Conservation (phyloP, 1,140 invertebrate genomes). For the Trachymyrmex cornetzi region DNA sequence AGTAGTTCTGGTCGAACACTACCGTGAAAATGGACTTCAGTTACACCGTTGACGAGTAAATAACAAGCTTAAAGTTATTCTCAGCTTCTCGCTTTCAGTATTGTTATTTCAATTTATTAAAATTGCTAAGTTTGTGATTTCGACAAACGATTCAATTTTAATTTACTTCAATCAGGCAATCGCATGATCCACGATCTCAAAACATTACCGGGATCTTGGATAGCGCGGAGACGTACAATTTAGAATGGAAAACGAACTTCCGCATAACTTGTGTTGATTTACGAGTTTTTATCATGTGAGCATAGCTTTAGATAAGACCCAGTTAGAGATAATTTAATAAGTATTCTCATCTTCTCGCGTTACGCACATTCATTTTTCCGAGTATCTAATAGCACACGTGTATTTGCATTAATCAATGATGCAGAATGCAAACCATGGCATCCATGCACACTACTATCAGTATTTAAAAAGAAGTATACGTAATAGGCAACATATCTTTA, state of each 20-base stretch:
- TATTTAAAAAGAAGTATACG: conserved; percentile 12
- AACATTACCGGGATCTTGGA: not conserved
- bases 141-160: not conserved
- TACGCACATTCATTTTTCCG: not conserved
- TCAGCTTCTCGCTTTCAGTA: not conserved
- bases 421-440: not conserved
- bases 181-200: not conserved
- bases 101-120: not conserved
- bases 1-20: not conserved
- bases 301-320: conserved; percentile 9
- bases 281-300: not conserved
- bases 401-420: not conserved
- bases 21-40: conserved; percentile 26
- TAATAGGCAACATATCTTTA: not conserved
- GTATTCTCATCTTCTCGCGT: not conserved
- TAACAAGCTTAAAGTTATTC: not conserved
- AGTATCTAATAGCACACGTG: not conserved
- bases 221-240: too few relatives aligned
- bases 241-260: not conserved
- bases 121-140: not conserved
- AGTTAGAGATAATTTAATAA: conserved; percentile 33
- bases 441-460: not conserved
- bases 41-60: conserved; percentile 49
- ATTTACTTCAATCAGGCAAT: not conserved
- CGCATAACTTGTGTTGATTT: conserved; percentile 13